Evolutionary conservation across 2,797 vertebrate genomes (phyloP).

Genomic region (Sphaeramia orbicularis): DNA sequence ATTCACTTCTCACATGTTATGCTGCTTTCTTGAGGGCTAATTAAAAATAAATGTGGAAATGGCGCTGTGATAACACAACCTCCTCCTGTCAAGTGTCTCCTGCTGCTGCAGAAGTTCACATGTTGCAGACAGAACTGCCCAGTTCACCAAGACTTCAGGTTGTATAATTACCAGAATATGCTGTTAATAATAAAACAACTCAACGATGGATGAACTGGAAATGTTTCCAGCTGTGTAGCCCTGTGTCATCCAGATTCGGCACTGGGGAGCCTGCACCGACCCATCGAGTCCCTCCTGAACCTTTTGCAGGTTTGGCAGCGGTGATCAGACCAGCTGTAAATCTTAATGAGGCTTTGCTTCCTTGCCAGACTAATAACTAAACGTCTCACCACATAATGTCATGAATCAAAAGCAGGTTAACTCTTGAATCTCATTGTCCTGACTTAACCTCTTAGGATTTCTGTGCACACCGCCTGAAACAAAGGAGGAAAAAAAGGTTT

Average conservation of each 20-base stretch:
- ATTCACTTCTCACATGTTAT: conserved; percentile 26
- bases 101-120: not conserved
- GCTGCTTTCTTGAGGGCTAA: conserved; percentile 16
- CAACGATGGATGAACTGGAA: conserved; percentile 43
- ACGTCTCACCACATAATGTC: conserved; percentile 23
- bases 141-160: conserved; percentile 36
- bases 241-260: conserved; percentile 39
- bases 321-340: conserved; percentile 58
- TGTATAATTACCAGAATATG: conserved; percentile 36
- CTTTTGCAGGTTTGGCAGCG: conserved; percentile 48
- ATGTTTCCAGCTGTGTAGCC: conserved; percentile 57
- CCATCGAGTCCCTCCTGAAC: conserved; percentile 30
- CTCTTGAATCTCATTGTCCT: conserved; percentile 30
- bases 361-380: conserved; percentile 50
- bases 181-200: conserved; percentile 34
- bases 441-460: conserved; percentile 19
- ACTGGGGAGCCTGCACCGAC: conserved; percentile 31
- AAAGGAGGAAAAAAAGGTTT: not conserved
- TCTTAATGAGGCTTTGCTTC: conserved; percentile 43
- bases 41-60: conserved; percentile 24
- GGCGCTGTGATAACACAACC: not conserved
- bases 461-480: not conserved
- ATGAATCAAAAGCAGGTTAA: conserved; percentile 48
- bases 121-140: not conserved
- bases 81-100: conserved; percentile 4